Evolutionary conservation across 2,113 vertebrate genomes (phyloP), one percentile per base, ranked within the genome.

Genomic region (Ramphastos sulfuratus): DNA sequence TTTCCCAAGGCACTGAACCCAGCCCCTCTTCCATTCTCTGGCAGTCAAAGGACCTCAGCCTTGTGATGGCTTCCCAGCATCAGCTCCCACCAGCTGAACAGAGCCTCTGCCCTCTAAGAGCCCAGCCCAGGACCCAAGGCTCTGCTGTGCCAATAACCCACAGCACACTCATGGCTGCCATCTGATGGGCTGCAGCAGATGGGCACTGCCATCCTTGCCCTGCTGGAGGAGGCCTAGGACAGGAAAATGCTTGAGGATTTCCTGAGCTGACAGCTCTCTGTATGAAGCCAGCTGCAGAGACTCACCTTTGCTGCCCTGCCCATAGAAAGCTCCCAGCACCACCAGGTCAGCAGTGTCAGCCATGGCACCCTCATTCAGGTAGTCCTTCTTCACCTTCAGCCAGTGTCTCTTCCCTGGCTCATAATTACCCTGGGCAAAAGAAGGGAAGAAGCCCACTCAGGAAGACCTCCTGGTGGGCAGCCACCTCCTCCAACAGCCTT

Each of bases 361-460:
- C 99, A 99, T 99, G 1, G 99, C 99, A 2, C 99, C 99, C 92
- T 99, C 99, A 1, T 99, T 99, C 64, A 99, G 88, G 60, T 99
- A 99, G 86, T 99, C 99, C 95, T 99, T 99, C 96, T 99, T 99
- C 79, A 99, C 99, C 91, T 99, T 99, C 91, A 99, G 97, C 99
- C 99, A 99, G 90, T 99, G 99, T 3, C 99, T 98, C 56, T 99
- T 99, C 12, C 99, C 99, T 15, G 99, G 99, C 75, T 99, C 99
- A 12, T 99, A 99, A 15, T 28, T 90, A 12, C 99, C 97, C 99
- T 99, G 90, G 19, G 48, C 55, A 81, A 87, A 86, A 65, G 44
- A 27, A 74, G 85, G n/a, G 60, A 61, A 88, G 31, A 91, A 7
- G 9, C 20, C 30, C 31, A 21, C 21, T 96, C 69, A 92, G 58